phyloP scores from a whole-genome alignment of 2,888 invertebrate species.

The Drosophila paracracens region DNA sequence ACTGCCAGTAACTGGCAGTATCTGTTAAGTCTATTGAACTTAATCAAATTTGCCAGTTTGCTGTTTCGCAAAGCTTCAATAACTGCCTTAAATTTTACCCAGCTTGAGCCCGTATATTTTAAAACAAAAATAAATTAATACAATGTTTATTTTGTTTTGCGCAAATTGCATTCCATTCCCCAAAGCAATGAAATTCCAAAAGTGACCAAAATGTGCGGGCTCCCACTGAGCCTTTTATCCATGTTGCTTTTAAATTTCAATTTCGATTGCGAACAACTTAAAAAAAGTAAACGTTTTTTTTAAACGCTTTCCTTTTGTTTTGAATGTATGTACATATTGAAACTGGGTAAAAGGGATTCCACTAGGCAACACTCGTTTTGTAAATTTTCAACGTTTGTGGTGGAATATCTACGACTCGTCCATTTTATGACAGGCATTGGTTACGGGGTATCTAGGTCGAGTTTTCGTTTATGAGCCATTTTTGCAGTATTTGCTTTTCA shows the following conservation, averaged over 20 bases:
- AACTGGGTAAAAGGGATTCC: neutral
- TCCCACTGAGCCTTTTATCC: neutral
- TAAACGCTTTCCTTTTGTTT: neutral
- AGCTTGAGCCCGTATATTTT: conserved; percentile 9
- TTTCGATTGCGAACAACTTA: neutral
- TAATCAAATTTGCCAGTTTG: conserved; percentile 53
- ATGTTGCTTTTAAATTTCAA: neutral
- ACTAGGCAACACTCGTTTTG: neutral
- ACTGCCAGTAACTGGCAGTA: conserved; percentile 48
- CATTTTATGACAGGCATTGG: neutral
- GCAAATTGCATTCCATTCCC: neutral
- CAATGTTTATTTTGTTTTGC: neutral
- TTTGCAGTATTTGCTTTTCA: neutral
- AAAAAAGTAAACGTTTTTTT: neutral
- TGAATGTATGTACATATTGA: neutral
- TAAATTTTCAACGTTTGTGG: neutral
- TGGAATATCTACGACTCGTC: neutral
- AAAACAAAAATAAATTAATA: conserved; percentile 19
- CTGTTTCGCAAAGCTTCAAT: conserved; percentile 29
- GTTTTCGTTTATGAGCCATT: neutral
- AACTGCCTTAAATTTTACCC: conserved; percentile 24
- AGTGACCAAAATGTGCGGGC: conserved; percentile 2
- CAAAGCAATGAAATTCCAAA: neutral
- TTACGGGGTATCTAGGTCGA: neutral
- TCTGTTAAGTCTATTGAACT: conserved; percentile 60